Evolutionary conservation across 2,888 invertebrate genomes (phyloP).

Genomic region (Mycogona germanica): DNA sequence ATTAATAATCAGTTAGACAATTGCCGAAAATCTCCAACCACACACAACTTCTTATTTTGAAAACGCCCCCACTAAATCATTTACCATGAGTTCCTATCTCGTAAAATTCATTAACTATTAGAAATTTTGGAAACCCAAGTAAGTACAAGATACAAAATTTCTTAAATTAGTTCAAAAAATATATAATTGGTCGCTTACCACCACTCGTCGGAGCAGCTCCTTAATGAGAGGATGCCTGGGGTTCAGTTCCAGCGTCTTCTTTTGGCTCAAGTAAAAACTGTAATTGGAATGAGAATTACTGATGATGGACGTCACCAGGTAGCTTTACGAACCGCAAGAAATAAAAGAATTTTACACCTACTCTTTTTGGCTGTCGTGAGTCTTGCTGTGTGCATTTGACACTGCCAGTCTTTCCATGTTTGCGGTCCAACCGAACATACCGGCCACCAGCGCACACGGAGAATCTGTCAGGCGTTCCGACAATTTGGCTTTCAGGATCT

Average conservation of each 20-base stretch:
- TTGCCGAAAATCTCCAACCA: background rate
- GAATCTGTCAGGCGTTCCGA: slow-evolving; percentile 82
- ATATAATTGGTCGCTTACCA: slow-evolving; percentile 34
- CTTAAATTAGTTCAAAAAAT: too few relatives aligned
- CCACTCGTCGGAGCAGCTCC: slow-evolving; percentile 73
- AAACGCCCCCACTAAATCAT: too few relatives aligned
- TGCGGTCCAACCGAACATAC: slow-evolving; percentile 97
- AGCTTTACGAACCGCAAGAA: background rate
- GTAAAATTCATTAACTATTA: background rate
- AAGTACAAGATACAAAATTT: background rate
- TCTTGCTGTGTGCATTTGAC: slow-evolving; percentile 92
- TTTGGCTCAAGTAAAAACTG: slow-evolving; percentile 74
- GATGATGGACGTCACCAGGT: slow-evolving; percentile 8
- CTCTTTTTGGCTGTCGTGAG: slow-evolving; percentile 77
- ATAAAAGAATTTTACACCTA: slow-evolving; percentile 28
- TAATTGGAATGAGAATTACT: slow-evolving; percentile 14
- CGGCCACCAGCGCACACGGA: slow-evolving; percentile 92
- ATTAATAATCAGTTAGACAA: background rate
- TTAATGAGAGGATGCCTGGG: slow-evolving; percentile 91
- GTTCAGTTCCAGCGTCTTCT: slow-evolving; percentile 95
- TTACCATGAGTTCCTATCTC: too few relatives aligned
- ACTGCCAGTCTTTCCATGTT: slow-evolving; percentile 96
- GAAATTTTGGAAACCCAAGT: background rate
- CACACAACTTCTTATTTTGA: too few relatives aligned
- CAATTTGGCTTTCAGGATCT: slow-evolving; percentile 62